phyloP scores from a whole-genome alignment of 2,113 vertebrate species.

The Opisthocomus hoazin region DNA sequence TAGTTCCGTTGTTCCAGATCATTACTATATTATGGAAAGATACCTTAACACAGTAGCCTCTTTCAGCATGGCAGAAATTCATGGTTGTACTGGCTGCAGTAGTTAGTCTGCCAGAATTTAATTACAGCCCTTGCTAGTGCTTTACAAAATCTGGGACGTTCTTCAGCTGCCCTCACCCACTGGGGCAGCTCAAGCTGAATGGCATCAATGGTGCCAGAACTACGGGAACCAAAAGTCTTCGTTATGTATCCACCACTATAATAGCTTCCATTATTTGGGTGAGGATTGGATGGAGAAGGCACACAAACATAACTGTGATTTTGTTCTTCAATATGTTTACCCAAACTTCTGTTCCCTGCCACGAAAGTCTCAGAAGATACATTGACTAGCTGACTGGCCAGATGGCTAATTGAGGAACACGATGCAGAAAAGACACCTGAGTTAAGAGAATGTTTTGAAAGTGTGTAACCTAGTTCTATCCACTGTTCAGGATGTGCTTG shows the following conservation, averaged over 20 bases:
- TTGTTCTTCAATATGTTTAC: conserved; percentile 48
- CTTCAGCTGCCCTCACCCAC: conserved; percentile 43
- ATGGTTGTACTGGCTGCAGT: not conserved
- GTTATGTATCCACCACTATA: conserved; percentile 55
- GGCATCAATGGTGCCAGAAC: conserved; percentile 33
- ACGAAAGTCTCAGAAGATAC: conserved; percentile 30
- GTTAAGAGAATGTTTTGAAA: conserved; percentile 53
- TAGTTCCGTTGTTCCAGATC: not conserved
- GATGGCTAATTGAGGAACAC: conserved; percentile 6
- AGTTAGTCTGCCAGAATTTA: conserved; percentile 44
- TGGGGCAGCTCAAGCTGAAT: conserved; percentile 62
- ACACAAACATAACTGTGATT: conserved; percentile 37
- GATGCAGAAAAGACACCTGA: not conserved
- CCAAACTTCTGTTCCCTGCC: conserved; percentile 42
- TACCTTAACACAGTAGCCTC: not conserved
- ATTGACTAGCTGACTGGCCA: conserved; percentile 26
- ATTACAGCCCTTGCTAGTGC: conserved; percentile 48
- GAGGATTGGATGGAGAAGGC: conserved; percentile 60
- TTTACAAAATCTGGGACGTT: conserved; percentile 39
- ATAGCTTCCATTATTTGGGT: conserved; percentile 50
- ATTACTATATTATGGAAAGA: not conserved
- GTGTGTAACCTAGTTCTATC: conserved; percentile 60
- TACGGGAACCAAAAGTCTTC: conserved; percentile 39
- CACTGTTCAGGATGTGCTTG: conserved; percentile 55
- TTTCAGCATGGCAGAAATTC: not conserved